These are phyloP conservation scores for Alexandromys fortis DNA, from an alignment of 2,113 vertebrate species.

Conservation along the genomic window DNA sequence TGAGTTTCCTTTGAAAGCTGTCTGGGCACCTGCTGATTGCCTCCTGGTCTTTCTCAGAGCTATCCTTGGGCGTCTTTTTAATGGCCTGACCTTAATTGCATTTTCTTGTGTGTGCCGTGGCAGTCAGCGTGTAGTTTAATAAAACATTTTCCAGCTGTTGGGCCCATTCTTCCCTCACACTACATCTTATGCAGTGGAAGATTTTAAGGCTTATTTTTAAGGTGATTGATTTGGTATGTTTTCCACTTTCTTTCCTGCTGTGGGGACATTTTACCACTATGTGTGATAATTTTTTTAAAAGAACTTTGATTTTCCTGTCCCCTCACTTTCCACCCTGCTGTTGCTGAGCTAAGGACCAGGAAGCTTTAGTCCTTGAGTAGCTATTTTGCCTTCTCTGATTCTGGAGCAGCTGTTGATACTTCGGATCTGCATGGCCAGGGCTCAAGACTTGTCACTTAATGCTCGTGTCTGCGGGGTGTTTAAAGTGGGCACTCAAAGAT, in stretches of 20 bases:
- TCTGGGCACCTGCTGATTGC: background rate
- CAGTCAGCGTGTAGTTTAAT: conserved; percentile 73
- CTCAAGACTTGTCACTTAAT: background rate
- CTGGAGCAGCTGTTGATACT: conserved; percentile 51
- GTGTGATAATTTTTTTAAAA: conserved; percentile 77
- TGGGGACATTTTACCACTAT: conserved; percentile 76
- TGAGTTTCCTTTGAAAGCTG: conserved; percentile 55
- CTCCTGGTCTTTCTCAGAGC: conserved; percentile 60
- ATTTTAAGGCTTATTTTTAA: conserved; percentile 78
- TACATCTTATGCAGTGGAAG: conserved; percentile 65
- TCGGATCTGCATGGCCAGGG: background rate
- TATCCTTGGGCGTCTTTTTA: conserved; percentile 67
- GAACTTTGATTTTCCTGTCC: conserved; percentile 75
- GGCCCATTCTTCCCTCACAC: conserved; percentile 64
- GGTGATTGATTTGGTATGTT: conserved; percentile 75
- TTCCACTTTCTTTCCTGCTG: conserved; percentile 76
- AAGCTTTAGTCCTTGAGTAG: conserved; percentile 65
- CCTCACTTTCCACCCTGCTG: conserved; percentile 57
- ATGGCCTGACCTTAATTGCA: conserved; percentile 74
- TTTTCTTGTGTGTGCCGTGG: conserved; percentile 67
- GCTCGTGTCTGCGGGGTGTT: background rate
- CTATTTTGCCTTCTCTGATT: conserved; percentile 15
- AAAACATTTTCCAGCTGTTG: conserved; percentile 72
- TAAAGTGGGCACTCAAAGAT: background rate
- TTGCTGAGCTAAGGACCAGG: conserved; percentile 6